These are phyloP conservation scores for Pseudois nayaur DNA, from an alignment of 2,113 vertebrate genomes.

Conservation along the genomic window DNA sequence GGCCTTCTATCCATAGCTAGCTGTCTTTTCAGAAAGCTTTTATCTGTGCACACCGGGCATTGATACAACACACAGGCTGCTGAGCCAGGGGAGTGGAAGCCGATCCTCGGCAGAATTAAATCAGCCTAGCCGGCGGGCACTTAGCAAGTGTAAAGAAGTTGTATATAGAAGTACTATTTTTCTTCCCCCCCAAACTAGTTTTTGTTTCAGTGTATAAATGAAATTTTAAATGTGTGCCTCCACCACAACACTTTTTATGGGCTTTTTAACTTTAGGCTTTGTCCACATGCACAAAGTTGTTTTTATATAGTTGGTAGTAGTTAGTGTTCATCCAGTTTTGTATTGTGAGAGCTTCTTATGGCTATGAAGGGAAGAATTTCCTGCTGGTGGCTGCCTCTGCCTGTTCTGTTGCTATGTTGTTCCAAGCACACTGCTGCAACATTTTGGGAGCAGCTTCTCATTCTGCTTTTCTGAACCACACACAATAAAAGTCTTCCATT, in stretches of 20 bases:
- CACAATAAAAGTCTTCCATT: neutral
- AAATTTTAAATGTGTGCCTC: neutral
- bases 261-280: neutral
- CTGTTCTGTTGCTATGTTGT: neutral
- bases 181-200: neutral
- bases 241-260: neutral
- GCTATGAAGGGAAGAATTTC: neutral
- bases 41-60: neutral
- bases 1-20: neutral
- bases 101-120: neutral
- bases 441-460: neutral
- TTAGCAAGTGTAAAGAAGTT: neutral
- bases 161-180: neutral
- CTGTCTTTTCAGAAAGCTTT: conserved; percentile 22
- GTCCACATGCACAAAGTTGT: neutral
- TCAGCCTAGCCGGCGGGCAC: neutral
- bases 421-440: neutral
- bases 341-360: neutral
- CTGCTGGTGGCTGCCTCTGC: neutral
- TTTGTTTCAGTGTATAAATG: neutral
- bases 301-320: neutral
- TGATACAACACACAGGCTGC: neutral
- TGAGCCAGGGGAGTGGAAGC: neutral
- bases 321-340: neutral
- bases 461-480: neutral